Percentiles rank a stretch among this genome's conserved stretches.
Conservation (phyloP, 2,888 invertebrate species). For the Cremastobaeus sp. region DNA sequence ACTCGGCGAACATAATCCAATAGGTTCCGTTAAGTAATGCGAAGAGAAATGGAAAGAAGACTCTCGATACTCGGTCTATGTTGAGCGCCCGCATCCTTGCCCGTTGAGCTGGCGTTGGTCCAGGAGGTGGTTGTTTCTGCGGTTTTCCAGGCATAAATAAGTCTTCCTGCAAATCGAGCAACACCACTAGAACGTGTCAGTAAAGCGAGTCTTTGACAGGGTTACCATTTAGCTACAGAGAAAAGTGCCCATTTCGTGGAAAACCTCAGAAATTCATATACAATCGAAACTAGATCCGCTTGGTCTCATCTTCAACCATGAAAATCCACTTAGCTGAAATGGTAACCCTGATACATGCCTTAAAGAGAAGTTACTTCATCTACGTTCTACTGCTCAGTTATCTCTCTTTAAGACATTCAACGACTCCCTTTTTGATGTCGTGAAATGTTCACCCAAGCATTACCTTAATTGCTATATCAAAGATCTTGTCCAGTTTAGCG, state of each 20-base stretch:
- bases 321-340: not conserved
- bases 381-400: too few species aligned
- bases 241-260: not conserved
- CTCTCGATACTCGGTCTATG: constrained; percentile 85
- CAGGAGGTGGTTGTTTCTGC: constrained; percentile 70
- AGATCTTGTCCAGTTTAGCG: constrained; percentile 80
- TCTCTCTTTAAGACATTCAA: too few species aligned
- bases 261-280: not conserved
- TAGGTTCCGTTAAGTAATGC: constrained; percentile 84
- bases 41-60: constrained; percentile 85
- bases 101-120: constrained; percentile 81
- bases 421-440: not conserved
- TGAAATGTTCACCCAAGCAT: constrained; percentile 60
- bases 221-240: constrained; percentile 14
- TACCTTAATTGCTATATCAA: constrained; percentile 80
- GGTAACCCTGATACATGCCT: constrained; percentile 13
- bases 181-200: constrained; percentile 69
- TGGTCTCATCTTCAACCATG: not conserved
- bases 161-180: constrained; percentile 75
- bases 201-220: constrained; percentile 28
- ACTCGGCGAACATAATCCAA: constrained; percentile 87
- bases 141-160: constrained; percentile 76
- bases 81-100: constrained; percentile 84
- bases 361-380: not conserved
- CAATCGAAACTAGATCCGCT: not conserved